phyloP scores from a whole-genome alignment of 2,797 vertebrate genomes.

The Sphenodon punctatus region DNA sequence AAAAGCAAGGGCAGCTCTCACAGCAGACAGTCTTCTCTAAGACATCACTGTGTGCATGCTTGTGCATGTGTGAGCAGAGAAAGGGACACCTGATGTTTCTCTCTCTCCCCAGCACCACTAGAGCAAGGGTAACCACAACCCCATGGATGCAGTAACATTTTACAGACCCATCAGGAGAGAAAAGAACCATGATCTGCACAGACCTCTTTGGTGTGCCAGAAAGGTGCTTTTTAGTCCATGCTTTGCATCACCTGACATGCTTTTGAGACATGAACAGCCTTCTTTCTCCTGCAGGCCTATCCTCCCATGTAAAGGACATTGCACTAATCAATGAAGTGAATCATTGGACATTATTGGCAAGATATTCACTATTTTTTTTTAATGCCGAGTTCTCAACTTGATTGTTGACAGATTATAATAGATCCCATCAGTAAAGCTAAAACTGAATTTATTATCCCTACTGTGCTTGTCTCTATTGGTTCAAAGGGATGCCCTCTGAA shows the following conservation, averaged over 20 bases:
- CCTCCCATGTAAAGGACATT: background rate
- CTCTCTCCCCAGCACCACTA: no score
- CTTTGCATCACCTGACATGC: no score
- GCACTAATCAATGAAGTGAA: constrained; percentile 3
- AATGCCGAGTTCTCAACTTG: background rate
- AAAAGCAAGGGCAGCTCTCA: background rate
- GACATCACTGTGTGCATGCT: no score
- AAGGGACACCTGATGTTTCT: no score
- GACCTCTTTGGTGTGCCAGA: no score
- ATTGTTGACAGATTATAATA: background rate
- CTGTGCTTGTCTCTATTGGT: background rate
- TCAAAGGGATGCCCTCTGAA: background rate
- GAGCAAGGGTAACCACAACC: no score
- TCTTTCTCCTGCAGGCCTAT: background rate
- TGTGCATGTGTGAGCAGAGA: no score
- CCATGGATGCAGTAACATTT: no score
- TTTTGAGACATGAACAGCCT: no score
- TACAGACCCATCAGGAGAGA: no score
- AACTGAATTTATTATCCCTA: background rate
- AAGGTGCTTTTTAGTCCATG: no score
- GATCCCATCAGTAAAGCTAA: background rate
- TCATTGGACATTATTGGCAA: background rate
- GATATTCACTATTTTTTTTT: background rate
- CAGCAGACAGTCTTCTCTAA: background rate
- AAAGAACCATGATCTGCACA: no score